phyloP scores from a whole-genome alignment of 2,797 vertebrate genomes.

The Darevskia mixta region DNA sequence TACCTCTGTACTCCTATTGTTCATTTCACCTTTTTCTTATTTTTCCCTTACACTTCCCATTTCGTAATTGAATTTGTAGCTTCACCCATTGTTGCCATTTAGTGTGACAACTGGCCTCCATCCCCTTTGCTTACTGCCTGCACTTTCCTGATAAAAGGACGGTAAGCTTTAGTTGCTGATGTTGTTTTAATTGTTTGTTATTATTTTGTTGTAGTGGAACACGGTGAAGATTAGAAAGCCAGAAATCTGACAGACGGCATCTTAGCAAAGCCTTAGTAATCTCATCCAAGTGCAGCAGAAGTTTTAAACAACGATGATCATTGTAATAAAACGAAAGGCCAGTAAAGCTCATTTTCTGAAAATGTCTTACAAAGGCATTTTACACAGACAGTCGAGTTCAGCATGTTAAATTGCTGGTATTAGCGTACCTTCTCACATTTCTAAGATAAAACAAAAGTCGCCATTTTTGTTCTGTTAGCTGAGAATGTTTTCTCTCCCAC shows the following conservation, averaged over 20 bases:
- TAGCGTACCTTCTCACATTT: background rate
- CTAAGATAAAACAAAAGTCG: background rate
- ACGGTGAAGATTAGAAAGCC: conserved; percentile 7
- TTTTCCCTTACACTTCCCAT: conserved; percentile 36
- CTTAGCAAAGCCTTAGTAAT: conserved; percentile 21
- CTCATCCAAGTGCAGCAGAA: conserved; percentile 8
- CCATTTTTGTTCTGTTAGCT: background rate
- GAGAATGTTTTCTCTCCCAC: background rate
- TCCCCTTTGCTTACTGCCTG: no score
- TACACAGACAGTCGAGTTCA: background rate
- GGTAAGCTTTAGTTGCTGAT: conserved; percentile 3
- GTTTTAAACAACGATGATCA: conserved; percentile 17
- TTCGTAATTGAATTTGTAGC: conserved; percentile 44
- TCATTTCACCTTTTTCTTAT: conserved; percentile 38
- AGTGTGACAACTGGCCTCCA: conserved; percentile 17
- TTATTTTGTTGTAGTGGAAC: conserved; percentile 39
- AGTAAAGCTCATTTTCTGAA: background rate
- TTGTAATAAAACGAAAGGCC: conserved; percentile 26
- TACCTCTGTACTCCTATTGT: conserved; percentile 41
- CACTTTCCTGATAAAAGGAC: conserved; percentile 36
- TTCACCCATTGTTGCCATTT: conserved; percentile 42
- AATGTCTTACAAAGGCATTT: background rate
- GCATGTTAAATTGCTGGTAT: background rate
- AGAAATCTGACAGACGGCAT: conserved; percentile 44
- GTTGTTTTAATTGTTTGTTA: conserved; percentile 2